Evolutionary conservation across 2,797 vertebrate genomes (phyloP), one percentile per base, ranked within the genome.

Genomic region (Naso thynnoides): DNA sequence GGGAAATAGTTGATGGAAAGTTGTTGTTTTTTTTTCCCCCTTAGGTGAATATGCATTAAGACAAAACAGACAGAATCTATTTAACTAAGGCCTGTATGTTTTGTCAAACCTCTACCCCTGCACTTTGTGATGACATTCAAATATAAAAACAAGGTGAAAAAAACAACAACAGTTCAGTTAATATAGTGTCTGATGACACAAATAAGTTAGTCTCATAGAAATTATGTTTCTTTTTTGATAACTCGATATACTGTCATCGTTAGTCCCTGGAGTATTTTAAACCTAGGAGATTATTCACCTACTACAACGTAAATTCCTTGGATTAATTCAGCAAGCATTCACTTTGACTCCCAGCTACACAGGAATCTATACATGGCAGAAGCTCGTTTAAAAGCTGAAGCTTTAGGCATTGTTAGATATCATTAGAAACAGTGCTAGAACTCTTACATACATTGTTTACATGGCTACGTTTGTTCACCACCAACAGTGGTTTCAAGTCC

Each of bases 381-480:
- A 83, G 83, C 70, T 86, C 0, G 6, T 84, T 79, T 74, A 79
- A 90, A 92, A 93, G 89, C 91, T 88, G 84, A 89, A 93, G 85
- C 88, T 84, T 89, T 74, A 84, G 80, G 78, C 83, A 70, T 81
- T 91, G 88, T 87, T 90, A 86, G 89, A 93, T 87, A 91, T 88
- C 79, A 75, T 88, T 83, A 29, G 88, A 92, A 94, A 92, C 90
- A 91, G 87, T 68, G 66, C 55, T 57, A 26, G 21, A 84, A 80
- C 58, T 73, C 61, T 75, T 85, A 53, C 55, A 89, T 86, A 90
- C 79, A 88, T 88, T 57, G 70, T 86, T 78, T 86, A 89, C 90
- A 91, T 88, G 89, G 89, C 89, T 89, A 86, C 66, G 47, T 83
- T 79, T 73, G 38, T 78, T 78, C 55, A 74, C 76, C 85, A 79